phyloP scores from a whole-genome alignment of 2,797 vertebrate genomes.

The Lacerta bilineata region DNA sequence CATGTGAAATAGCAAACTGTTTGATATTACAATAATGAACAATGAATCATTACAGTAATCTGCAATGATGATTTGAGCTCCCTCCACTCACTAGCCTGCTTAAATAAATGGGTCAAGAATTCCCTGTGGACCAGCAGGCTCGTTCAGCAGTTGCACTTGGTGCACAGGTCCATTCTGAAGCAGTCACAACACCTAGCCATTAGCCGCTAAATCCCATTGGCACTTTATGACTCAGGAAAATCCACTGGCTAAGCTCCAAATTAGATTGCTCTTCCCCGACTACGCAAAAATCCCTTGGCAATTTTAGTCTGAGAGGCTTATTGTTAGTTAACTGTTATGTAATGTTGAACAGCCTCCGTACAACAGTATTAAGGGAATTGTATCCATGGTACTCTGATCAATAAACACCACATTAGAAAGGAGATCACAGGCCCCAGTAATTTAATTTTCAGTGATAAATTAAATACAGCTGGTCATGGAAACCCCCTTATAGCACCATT shows the following conservation, averaged over 20 bases:
- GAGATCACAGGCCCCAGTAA: neutral
- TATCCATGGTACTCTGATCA: too few species aligned
- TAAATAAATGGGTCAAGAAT: neutral
- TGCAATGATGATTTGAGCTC: neutral
- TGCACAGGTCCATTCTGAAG: conserved; percentile 56
- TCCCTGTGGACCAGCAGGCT: conserved; percentile 21
- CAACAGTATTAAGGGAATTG: neutral
- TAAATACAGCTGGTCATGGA: neutral
- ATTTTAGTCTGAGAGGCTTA: conserved; percentile 58
- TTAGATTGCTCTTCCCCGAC: conserved; percentile 44
- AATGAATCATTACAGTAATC: neutral
- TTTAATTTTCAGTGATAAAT: neutral
- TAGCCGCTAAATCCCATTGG: conserved; percentile 54
- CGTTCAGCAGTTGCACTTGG: conserved; percentile 57
- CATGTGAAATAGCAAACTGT: neutral
- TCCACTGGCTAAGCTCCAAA: conserved; percentile 65
- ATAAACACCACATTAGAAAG: neutral
- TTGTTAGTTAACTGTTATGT: conserved; percentile 54
- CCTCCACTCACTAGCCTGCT: neutral
- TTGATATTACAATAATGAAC: neutral
- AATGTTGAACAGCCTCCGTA: conserved; percentile 14
- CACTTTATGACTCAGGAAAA: conserved; percentile 68
- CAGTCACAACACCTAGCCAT: conserved; percentile 26
- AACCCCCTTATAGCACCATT: too few species aligned
- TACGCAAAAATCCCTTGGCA: conserved; percentile 40